Percentiles rank a stretch among this genome's conserved stretches.
These are phyloP conservation scores for Silurus glanis DNA, from an alignment of 2,113 vertebrate species.

Conservation along the genomic window DNA sequence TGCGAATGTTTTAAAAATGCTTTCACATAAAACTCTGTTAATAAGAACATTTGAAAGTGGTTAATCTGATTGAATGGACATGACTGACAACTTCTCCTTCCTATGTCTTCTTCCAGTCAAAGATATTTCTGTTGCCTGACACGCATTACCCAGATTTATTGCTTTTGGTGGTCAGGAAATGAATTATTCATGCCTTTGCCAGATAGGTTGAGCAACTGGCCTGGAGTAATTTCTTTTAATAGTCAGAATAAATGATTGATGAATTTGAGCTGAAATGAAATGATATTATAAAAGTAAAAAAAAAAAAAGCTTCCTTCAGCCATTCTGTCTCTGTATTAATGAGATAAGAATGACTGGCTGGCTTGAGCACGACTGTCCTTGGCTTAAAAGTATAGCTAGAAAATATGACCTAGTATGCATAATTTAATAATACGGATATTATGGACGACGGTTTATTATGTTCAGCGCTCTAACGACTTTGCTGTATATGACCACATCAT, in stretches of 20 bases:
- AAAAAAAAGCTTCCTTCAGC: conserved; percentile 15
- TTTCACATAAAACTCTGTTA: neutral
- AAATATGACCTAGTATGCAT: neutral
- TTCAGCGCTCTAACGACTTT: too few relatives aligned
- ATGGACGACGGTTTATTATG: neutral
- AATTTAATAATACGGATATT: neutral
- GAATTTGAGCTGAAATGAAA: conserved; percentile 39
- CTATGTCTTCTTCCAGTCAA: neutral
- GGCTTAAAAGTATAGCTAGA: neutral
- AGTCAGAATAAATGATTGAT: conserved; percentile 48
- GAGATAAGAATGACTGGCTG: conserved; percentile 6
- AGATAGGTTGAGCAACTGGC: neutral
- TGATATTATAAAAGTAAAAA: conserved; percentile 28
- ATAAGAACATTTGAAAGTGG: neutral
- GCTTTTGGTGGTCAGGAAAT: conserved; percentile 21
- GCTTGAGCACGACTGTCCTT: conserved; percentile 6
- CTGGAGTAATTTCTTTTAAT: conserved; percentile 36
- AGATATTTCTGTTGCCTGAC: conserved; percentile 30
- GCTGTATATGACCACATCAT: too few relatives aligned
- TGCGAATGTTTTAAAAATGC: neutral
- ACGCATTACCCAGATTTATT: conserved; percentile 20
- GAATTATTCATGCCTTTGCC: conserved; percentile 41
- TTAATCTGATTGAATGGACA: neutral
- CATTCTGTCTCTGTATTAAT: conserved; percentile 9
- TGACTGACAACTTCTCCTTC: conserved; percentile 9